These are phyloP conservation scores for Choloepus didactylus DNA, from an alignment of 2,797 vertebrate species.

Conservation along the genomic window DNA sequence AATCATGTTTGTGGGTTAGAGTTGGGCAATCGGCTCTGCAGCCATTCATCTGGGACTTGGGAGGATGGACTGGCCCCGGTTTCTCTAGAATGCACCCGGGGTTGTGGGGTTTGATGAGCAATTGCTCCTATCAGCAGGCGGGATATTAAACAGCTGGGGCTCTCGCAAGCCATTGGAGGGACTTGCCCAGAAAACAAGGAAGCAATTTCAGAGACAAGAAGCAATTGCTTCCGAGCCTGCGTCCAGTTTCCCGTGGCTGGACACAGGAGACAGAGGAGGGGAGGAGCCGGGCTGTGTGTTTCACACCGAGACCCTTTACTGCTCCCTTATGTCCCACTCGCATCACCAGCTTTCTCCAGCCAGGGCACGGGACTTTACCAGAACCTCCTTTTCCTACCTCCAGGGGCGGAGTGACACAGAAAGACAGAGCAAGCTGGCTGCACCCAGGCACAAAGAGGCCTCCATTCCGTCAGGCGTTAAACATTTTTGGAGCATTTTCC, in stretches of 20 bases:
- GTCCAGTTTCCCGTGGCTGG: neutral
- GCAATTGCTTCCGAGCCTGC: constrained; percentile 67
- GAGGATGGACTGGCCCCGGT: fast-evolving
- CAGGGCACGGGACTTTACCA: neutral
- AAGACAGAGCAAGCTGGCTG: neutral
- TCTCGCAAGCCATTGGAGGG: constrained; percentile 52
- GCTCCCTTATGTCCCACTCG: neutral
- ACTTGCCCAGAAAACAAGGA: constrained; percentile 69
- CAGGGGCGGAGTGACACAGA: neutral
- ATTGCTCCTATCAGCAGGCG: constrained; percentile 55
- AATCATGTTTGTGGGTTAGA: constrained; percentile 79
- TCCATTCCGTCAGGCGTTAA: neutral
- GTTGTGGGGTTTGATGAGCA: constrained; percentile 73
- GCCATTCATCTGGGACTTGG: constrained; percentile 72
- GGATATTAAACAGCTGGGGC: constrained; percentile 81
- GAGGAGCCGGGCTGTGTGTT: neutral
- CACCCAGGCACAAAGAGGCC: neutral
- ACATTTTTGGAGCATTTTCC: neutral
- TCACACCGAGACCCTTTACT: neutral
- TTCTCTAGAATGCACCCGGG: neutral
- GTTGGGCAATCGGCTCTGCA: constrained; percentile 1
- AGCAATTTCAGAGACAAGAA: constrained; percentile 77
- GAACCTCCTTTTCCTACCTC: neutral
- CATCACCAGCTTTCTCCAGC: neutral
- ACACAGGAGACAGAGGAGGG: neutral